Base-by-base conservation (phyloP, 1,140 invertebrate genomes). In the Varroa destructor region DNA sequence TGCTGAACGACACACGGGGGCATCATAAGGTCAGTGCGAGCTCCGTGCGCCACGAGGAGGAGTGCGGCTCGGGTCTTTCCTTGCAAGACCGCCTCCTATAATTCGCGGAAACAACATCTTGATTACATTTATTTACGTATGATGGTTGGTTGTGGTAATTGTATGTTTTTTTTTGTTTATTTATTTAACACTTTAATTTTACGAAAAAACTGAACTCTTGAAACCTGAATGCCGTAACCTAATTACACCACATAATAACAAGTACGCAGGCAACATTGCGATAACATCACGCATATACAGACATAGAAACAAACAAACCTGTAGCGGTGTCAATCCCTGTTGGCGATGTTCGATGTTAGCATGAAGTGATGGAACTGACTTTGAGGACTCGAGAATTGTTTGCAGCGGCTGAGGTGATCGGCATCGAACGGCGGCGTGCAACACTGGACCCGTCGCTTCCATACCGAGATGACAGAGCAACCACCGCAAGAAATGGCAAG, bases 21-120 rank as follows among this genome's bases (percentile, higher is more conserved):
- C 61, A 67, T 67, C 61, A 67, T 67, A 37, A 67, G 61, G 3
- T 67, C 61, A 10, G 61, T 67, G 12, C 46, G 40, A 12, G 61
- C 61, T 12, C 61, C 61, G 61, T 67, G 14, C 61, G 40, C n/a
- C 12, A 67, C n/a, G 12, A 67, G 36, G 40, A 67, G 61, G 10
- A 67, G 61, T 43, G 46, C 61, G 10, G 61, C 61, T 12, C 46
- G 40, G 3, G 61, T 43, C 12, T 67, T 67, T 2, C 61, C 61
- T 37, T 40, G 36, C 2, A 67, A 14, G 12, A 46, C 61, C 12
- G 61, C 61, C 8, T 67, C 61, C 36, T 51, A 51, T 8, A 51
- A 51, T 51, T 5, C 8, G 8, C 3, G 46, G 8, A 51, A 8
- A 5, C 4, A 51, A 51, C 46, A 51, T 3, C 25, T 25, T 51